Evolutionary conservation across 1,140 invertebrate species (phyloP).

Genomic region (Sycobia sp.): DNA sequence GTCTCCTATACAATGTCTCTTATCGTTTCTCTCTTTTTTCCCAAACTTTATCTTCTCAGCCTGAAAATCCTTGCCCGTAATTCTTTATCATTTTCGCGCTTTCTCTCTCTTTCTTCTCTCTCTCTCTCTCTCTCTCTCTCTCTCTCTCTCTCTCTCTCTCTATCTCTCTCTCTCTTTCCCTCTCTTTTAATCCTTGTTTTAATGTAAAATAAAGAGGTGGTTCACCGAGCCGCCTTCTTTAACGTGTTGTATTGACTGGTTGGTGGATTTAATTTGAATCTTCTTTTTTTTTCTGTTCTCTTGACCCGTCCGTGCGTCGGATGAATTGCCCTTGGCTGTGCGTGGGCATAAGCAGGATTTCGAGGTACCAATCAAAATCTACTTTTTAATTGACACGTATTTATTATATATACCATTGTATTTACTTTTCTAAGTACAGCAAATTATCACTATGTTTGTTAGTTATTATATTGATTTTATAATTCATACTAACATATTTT

Average conservation of each 20-base stretch:
- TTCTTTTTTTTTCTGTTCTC: slow-evolving; percentile 59
- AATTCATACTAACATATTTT: slow-evolving; percentile 11
- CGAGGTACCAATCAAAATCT: slow-evolving; percentile 59
- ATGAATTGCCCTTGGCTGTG: slow-evolving; percentile 45
- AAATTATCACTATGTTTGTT: slow-evolving; percentile 34
- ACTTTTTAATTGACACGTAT: slow-evolving; percentile 51
- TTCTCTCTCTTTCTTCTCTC: neutral
- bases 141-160: too few species aligned
- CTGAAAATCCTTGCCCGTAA: too few species aligned
- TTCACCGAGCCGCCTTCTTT: slow-evolving; percentile 33
- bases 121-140: neutral
- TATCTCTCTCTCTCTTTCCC: too few species aligned
- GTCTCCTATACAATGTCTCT: too few species aligned
- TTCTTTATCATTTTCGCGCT: too few species aligned
- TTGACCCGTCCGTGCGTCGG: slow-evolving; percentile 60
- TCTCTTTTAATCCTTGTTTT: neutral
- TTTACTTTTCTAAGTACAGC: slow-evolving; percentile 32
- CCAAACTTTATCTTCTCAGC: neutral
- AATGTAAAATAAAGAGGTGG: slow-evolving; percentile 14
- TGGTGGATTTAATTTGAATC: slow-evolving; percentile 39
- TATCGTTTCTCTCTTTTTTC: neutral
- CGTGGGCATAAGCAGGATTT: slow-evolving; percentile 63
- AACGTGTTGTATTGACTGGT: slow-evolving; percentile 22
- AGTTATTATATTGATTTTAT: slow-evolving; percentile 27
- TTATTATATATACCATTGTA: slow-evolving; percentile 31